phyloP scores from a whole-genome alignment of 2,797 vertebrate genomes.

The Danio choprae region DNA sequence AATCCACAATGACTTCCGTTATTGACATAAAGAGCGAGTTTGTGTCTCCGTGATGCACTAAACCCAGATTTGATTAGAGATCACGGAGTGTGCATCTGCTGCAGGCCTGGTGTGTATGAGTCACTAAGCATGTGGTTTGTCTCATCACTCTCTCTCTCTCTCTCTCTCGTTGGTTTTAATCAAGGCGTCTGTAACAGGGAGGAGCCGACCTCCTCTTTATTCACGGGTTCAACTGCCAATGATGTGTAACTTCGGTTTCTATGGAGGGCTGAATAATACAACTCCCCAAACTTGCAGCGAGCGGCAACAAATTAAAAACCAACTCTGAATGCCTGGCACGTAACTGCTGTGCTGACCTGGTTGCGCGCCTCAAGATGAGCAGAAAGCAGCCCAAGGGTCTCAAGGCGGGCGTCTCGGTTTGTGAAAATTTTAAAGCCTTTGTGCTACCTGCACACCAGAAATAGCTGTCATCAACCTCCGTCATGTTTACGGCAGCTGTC shows the following conservation, averaged over 20 bases:
- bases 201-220: constrained; percentile 47
- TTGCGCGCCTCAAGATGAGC: not conserved
- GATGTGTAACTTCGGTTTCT: constrained; percentile 58
- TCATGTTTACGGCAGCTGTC: constrained; percentile 44
- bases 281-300: constrained; percentile 35
- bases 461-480: constrained; percentile 42
- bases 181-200: constrained; percentile 40
- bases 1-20: not conserved
- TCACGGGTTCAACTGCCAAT: constrained; percentile 46
- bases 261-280: constrained; percentile 55
- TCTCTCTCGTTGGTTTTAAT: constrained; percentile 57
- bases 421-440: constrained; percentile 56
- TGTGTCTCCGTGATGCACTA: constrained; percentile 19
- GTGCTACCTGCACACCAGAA: constrained; percentile 61
- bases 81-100: constrained; percentile 41
- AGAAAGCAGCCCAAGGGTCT: constrained; percentile 22
- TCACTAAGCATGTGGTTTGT: constrained; percentile 49
- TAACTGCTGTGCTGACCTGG: constrained; percentile 21
- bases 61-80: constrained; percentile 53
- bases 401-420: not conserved
- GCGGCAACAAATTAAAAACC: constrained; percentile 49
- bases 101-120: constrained; percentile 52
- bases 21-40: constrained; percentile 30
- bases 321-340: constrained; percentile 29
- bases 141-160: constrained; percentile 42